Conservation (phyloP, 2,797 vertebrate species). For the Acanthurus tractus region DNA sequence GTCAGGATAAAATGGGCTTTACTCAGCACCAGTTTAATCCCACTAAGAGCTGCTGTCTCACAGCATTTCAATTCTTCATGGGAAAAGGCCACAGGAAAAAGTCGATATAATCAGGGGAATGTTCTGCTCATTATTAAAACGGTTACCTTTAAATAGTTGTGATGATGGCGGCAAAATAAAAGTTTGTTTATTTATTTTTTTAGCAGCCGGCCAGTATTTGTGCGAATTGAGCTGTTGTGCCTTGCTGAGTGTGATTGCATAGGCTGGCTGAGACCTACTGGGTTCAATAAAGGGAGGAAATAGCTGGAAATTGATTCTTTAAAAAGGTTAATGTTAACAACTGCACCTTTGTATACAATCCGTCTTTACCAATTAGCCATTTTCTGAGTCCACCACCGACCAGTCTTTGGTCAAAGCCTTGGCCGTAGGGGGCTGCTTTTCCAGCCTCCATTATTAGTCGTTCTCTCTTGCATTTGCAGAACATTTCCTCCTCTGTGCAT, state of each 20-base stretch:
- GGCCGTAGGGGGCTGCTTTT: too few relatives aligned
- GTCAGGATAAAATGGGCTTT: conserved; percentile 69
- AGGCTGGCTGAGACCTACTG: not conserved
- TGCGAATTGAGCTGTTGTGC: conserved; percentile 19
- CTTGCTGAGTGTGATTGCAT: conserved; percentile 9
- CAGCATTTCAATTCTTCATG: conserved; percentile 64
- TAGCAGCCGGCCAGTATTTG: conserved; percentile 17
- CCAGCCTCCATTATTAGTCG: conserved; percentile 40
- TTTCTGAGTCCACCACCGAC: not conserved
- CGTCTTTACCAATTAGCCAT: conserved; percentile 17
- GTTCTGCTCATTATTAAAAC: conserved; percentile 68
- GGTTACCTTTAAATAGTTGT: conserved; percentile 58
- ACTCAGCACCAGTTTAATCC: conserved; percentile 76
- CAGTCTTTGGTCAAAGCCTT: too few relatives aligned
- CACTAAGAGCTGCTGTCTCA: conserved; percentile 72
- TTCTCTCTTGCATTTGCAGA: conserved; percentile 29
- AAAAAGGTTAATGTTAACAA: conserved; percentile 26
- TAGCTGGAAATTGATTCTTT: not conserved
- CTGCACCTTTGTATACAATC: conserved; percentile 2
- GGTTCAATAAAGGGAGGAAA: not conserved
- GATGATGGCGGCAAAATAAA: conserved; percentile 53
- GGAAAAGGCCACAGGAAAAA: conserved; percentile 66
- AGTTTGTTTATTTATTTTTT: conserved; percentile 16
- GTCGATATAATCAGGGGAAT: conserved; percentile 53
- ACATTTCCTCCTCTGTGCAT: conserved; percentile 27